Percentiles rank a stretch among this genome's conserved stretches.
Evolutionary conservation across 2,113 vertebrate genomes (phyloP).

Genomic region (Eclectus roratus): DNA sequence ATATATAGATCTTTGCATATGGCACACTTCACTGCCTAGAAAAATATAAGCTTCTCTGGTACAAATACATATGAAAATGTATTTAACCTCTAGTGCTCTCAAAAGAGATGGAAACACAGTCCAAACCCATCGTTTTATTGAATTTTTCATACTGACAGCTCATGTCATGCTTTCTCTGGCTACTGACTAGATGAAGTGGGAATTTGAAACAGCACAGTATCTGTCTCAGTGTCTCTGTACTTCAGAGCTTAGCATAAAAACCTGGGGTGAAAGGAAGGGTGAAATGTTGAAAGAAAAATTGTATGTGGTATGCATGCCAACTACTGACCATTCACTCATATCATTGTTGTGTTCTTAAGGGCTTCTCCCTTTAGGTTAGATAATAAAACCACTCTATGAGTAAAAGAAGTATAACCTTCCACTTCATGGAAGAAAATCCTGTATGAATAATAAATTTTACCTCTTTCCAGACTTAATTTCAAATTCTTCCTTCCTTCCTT

Average conservation of each 20-base stretch:
- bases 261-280: accelerated
- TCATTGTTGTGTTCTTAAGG: background rate
- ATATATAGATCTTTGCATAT: background rate
- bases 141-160: background rate
- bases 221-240: background rate
- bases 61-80: background rate
- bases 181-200: slow-evolving; percentile 28
- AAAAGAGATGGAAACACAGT: background rate
- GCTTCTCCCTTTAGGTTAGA: background rate
- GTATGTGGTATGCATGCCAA: background rate
- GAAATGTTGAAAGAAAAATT: background rate
- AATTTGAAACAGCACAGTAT: slow-evolving; percentile 43
- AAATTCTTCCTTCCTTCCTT: background rate
- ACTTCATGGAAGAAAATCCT: background rate
- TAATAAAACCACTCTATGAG: background rate
- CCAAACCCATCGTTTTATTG: background rate
- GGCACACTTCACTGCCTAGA: background rate
- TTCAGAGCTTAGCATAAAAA: background rate
- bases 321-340: background rate
- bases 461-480: background rate
- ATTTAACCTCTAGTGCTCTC: background rate
- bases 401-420: background rate
- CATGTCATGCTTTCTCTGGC: background rate
- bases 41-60: background rate
- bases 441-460: background rate